Evolutionary conservation across 2,113 vertebrate genomes (phyloP), one percentile per base, ranked within the genome.

Genomic region (Cottus gobio): DNA sequence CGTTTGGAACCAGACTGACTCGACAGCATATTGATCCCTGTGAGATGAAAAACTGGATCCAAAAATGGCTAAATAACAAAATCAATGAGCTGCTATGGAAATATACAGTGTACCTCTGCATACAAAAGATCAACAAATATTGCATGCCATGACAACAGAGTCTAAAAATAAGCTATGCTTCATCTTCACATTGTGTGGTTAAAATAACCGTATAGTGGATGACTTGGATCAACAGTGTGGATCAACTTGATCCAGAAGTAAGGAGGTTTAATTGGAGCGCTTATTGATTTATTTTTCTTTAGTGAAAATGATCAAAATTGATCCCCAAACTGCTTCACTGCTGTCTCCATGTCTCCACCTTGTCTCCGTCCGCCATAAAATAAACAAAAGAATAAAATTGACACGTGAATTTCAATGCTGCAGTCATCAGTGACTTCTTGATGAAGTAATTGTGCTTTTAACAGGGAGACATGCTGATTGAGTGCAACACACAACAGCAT

Each of bases 11-110:
- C 78, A 84, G 82, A 66, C 73, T 74, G 87, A 81, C 64, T 77
- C 30, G 13, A 78, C 77, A 75, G 64, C 75, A 18, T 85, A 94
- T 91, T 85, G 90, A 93, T 91, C 71, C 26, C 9, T 26, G 64
- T 63, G 63, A 83, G 75, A 73, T 77, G 76, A 87, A 80, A 73
- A 76, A 80, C 69, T 78, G 48, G 77, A 88, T 68, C 75, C 81
- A 86, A 72, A 46, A 78, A 83, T 42, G 60, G 12, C 39, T 75
- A 7, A 2, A 75, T 71, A 78, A 68, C 28, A 79, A 79, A 82
- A 44, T 39, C 54, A 83, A 77, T 52, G 60, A 76, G 56, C 77
- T 60, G 28, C 54, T 24, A n/a, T 56, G 31, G 66, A 85, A 60
- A 64, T 87, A 81, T 82, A 73, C 26, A 36, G 37, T 12, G 64